Base-by-base conservation (phyloP, 2,113 vertebrate species). In the Salminus brasiliensis region DNA sequence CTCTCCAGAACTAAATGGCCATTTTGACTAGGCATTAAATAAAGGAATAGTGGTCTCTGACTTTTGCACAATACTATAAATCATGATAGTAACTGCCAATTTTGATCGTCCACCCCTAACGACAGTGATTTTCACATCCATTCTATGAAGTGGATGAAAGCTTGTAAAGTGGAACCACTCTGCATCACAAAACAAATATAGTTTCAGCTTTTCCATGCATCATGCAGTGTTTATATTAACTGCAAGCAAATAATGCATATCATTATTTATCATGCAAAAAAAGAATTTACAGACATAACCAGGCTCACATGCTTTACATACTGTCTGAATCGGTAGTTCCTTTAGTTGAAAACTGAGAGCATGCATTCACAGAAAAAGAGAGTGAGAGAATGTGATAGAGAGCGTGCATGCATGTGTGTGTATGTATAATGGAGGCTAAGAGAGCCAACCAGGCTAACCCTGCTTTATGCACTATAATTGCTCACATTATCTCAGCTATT, bases 71-170 rank as follows among this genome's bases (percentile, higher is more conserved):
- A n/a, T n/a, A n/a, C n/a, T n/a, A 41, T 41, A 41, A 5, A 41
- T 5, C 39, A 41, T 41, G 10, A 4, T 41, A 41, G 10, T 41
- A 41, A 41, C 10, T 41, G 52, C n/a, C 9, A 10, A 1, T 18
- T 55, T 12, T 7, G n/a, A 55, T 25, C 1, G n/a, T 55, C n/a
- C 52, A 55, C 52, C 23, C 52, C 52, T 55, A 55, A 21, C 25
- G 52, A 55, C 47, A 55, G n/a, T 53, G 23, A 29, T 34, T 21
- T 65, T 3, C 8, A 47, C 55, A 62, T 71, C 39, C 76, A 78
- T 71, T 71, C 43, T 27, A 13, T 1, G 23, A 71, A 78, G 32
- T 78, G 66, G 67, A 78, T 78, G 67, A 49, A 71, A 62, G n/a
- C n/a, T 2, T 18, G 23, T 11, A 9, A 34, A 43, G 16, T 32